Base-by-base conservation (phyloP, 2,888 invertebrate genomes). In the Eristalinus sepulchralis region DNA sequence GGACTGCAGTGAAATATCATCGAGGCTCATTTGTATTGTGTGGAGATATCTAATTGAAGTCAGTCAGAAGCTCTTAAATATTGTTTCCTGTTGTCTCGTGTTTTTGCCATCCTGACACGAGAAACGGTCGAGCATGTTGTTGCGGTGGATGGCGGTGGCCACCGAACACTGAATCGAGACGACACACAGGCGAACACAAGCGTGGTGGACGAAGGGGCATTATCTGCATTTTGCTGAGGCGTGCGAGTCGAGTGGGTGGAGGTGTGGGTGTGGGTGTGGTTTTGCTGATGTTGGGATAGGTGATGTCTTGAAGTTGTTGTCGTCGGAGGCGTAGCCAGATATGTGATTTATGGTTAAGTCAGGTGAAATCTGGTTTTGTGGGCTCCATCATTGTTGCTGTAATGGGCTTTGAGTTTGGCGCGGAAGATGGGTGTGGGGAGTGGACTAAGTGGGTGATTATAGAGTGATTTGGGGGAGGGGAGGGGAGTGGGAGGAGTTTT, bases 31-130 rank as follows among this genome's bases (percentile, higher is more conserved):
- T 86, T 86, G 82, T 82, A 82, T 82, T 82, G 82, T 86, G 86
- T 86, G 75, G 82, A 66, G 86, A 71, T 86, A 86, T 86, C 82
- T 82, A 79, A 86, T 86, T 82, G 85, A 82, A 85, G 81, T 85
- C 85, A 85, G 85, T 85, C 77, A 62, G 81, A 39, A 31, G 81
- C 71, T 85, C 77, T 82, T 81, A 85, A 85, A 81, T 78, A 77
- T 81, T 57, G 47, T 81, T 55, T 80, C n/a, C 57, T 63, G 62
- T 31, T 63, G 67, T 83, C 76, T 80, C 63, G 62, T 85, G 81
- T 81, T 85, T 77, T 81, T 85, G 76, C 63, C 27, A 3, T 13
- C 11, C 57, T 10, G 11, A 11, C 57, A 17, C 17, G 47, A 17
- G 17, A 47, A n/a, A 8, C 47, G 17, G 8, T 17, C 27, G 22